Conservation (phyloP, 2,113 vertebrate species). For the Chlamydotis undulata region DNA sequence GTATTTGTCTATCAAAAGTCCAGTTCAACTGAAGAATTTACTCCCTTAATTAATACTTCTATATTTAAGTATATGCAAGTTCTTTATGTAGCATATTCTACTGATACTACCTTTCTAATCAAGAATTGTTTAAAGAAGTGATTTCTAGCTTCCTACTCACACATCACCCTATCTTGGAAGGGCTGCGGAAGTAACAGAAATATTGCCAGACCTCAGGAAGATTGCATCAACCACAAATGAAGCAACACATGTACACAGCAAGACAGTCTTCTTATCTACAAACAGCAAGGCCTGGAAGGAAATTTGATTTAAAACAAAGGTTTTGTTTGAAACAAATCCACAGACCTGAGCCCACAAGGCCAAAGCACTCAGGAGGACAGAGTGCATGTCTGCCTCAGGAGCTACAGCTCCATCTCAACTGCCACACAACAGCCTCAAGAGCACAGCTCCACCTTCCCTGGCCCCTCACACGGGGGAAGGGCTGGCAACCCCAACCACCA, state of each 20-base stretch:
- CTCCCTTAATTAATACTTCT: not conserved
- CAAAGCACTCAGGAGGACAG: not conserved
- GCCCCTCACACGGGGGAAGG: rapidly evolving
- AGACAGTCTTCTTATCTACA: not conserved
- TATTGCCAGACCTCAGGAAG: not conserved
- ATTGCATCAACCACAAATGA: not conserved
- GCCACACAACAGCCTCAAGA: not conserved
- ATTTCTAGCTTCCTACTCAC: not conserved
- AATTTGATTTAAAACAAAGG: not conserved
- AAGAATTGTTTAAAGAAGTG: not conserved
- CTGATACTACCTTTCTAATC: not conserved
- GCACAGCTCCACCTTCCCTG: not conserved
- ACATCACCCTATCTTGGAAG: not conserved
- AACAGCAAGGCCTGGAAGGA: not conserved
- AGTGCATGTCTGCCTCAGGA: rapidly evolving
- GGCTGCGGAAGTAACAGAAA: not conserved
- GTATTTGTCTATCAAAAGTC: not conserved
- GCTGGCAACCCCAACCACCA: too few species aligned
- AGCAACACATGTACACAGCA: not conserved
- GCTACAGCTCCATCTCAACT: not conserved
- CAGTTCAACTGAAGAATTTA: not conserved
- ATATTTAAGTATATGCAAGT: not conserved
- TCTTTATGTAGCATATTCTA: not conserved
- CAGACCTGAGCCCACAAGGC: not conserved
- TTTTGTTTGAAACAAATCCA: not conserved